Evolutionary conservation across 2,797 vertebrate genomes (phyloP), one percentile per base, ranked within the genome.

Genomic region (Clamator glandarius): DNA sequence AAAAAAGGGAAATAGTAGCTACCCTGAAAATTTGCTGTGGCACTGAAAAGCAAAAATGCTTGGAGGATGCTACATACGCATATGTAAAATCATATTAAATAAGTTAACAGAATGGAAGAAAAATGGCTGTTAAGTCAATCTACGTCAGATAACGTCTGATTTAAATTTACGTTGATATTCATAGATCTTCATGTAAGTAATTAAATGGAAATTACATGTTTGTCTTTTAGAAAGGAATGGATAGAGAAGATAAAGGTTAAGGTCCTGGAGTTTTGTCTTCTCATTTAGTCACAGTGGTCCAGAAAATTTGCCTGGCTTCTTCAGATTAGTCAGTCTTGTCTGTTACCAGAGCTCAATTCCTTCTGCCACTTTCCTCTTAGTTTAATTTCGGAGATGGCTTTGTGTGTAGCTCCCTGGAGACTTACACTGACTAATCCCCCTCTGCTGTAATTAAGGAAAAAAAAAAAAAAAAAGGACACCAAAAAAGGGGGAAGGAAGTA

Each of bases 361-460:
- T 94, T 90, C 94, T 97, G 97, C 97, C 97, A 94, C 97, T 97
- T 97, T 97, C 92, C 85, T 97, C 97, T 97, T 91, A 94, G 97
- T 98, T 98, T 98, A 97, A 98, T 98, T 98, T 97, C 94, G 73
- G 97, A 97, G 97, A 97, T 97, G 94, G 97, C 97, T 97, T 98
- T 96, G 96, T 96, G 78, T 95, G 78, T 93, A 92, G 84, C 97
- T 98, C 98, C 97, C 98, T 62, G 57, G 98, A 96, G 98, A 97
- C 90, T 76, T 61, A 36, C 85, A 90, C 97, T 97, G 98, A 98
- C 98, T 99, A 99, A 99, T 99, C 98, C 98, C 98, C 96, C 98
- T 98, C 98, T 98, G 96, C 98, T 98, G 98, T 99, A 99, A 99
- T 99, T 99, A 99, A 98, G 98, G 95, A 19, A 7, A 78, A 90